Percentiles rank a stretch among this genome's conserved stretches.
Conservation (phyloP, 2,797 vertebrate genomes). For the Anguilla marmorata region DNA sequence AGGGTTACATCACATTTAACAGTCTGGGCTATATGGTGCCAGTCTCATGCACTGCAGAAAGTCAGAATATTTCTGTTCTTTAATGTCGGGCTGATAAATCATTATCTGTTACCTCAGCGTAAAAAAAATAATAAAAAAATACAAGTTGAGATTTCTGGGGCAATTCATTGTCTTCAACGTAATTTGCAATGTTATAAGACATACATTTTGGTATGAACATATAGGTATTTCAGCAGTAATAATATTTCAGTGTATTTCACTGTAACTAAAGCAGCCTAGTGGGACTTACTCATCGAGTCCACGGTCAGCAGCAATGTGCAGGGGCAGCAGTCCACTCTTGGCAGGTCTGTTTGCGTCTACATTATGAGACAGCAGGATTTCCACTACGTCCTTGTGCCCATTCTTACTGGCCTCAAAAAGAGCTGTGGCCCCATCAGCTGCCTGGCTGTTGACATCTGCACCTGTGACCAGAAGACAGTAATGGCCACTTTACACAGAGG, state of each 20-base stretch:
- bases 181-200: too few species aligned
- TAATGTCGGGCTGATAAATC: not conserved
- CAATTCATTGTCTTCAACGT: not conserved
- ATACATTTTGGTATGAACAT: too few species aligned
- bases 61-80: not conserved
- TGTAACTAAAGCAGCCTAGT: not conserved
- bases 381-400: slow-evolving; percentile 74
- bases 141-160: not conserved
- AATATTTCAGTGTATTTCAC: not conserved
- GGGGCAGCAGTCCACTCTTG: slow-evolving; percentile 82
- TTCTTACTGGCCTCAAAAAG: slow-evolving; percentile 89
- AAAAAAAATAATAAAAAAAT: not conserved
- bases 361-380: slow-evolving; percentile 79
- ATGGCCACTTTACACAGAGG: slow-evolving; percentile 53
- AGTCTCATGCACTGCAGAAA: not conserved
- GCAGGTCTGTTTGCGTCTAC: slow-evolving; percentile 89
- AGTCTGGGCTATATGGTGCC: not conserved
- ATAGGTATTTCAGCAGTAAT: too few species aligned
- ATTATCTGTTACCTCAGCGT: not conserved
- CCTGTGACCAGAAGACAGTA: slow-evolving; percentile 71
- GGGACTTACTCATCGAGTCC: slow-evolving; percentile 85
- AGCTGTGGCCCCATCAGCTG: slow-evolving; percentile 81
- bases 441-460: slow-evolving; percentile 79
- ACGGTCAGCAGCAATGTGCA: slow-evolving; percentile 85
- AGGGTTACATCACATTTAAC: not conserved